Conservation (phyloP, 1,140 invertebrate genomes). For the Sarcophaga bullata region DNA sequence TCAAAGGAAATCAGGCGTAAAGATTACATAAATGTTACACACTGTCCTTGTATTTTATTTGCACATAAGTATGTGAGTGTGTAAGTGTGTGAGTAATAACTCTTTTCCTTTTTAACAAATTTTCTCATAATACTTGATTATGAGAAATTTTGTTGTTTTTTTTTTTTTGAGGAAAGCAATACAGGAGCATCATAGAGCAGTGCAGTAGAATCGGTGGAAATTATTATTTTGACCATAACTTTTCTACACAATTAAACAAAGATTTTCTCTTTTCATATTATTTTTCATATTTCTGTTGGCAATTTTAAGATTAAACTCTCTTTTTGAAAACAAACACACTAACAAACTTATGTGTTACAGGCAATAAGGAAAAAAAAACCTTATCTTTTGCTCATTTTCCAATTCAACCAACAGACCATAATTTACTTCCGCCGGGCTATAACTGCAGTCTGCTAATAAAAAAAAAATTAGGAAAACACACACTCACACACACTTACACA, state of each 20-base stretch:
- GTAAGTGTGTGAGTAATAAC: not conserved
- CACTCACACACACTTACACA: not conserved
- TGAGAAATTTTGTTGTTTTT: too few species aligned
- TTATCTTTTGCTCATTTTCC: conserved; percentile 37
- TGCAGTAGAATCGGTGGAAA: too few species aligned
- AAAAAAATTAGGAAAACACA: not conserved
- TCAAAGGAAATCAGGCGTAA: not conserved
- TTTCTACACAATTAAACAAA: conserved; percentile 22
- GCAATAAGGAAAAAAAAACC: not conserved
- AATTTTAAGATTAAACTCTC: conserved; percentile 22
- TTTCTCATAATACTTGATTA: not conserved
- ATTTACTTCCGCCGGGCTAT: conserved; percentile 38
- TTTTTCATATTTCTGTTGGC: not conserved
- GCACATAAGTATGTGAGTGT: not conserved
- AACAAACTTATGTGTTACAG: not conserved
- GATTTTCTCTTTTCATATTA: not conserved
- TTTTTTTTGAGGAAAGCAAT: too few species aligned
- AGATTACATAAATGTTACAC: not conserved
- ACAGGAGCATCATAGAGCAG: too few species aligned
- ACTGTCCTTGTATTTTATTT: too few species aligned
- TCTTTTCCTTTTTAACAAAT: not conserved
- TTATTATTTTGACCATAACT: conserved; percentile 4
- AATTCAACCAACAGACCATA: conserved; percentile 39
- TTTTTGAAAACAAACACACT: not conserved
- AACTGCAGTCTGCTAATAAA: not conserved